phyloP scores from a whole-genome alignment of 2,113 vertebrate genomes.

The Gobio gobio region DNA sequence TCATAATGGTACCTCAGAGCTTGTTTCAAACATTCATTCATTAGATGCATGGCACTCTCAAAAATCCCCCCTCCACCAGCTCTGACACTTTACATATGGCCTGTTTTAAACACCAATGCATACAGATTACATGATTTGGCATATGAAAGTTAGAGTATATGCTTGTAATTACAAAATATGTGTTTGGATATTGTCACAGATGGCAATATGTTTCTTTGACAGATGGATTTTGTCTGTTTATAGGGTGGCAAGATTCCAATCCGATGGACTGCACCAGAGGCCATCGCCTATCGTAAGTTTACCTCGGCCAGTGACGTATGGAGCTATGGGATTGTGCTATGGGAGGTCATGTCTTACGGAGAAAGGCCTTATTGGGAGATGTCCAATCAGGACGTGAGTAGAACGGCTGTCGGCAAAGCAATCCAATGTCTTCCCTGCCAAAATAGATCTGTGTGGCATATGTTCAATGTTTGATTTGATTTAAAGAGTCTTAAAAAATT shows the following conservation, averaged over 20 bases:
- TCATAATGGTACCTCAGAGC: conserved; percentile 2
- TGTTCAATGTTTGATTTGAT: conserved; percentile 5
- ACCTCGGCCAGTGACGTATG: conserved; percentile 96
- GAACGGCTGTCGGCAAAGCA: conserved; percentile 50
- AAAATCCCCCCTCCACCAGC: not conserved
- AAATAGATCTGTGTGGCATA: conserved; percentile 62
- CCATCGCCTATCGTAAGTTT: conserved; percentile 97
- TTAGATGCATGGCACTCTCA: not conserved
- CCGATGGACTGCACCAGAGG: conserved; percentile 96
- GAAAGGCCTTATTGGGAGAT: conserved; percentile 99
- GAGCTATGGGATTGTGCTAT: conserved; percentile 97
- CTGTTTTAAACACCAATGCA: conserved; percentile 33
- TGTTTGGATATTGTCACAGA: conserved; percentile 1
- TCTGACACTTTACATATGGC: conserved; percentile 34
- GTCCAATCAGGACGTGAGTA: conserved; percentile 99
- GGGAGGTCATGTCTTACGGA: conserved; percentile 98
- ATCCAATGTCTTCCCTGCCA: conserved; percentile 63
- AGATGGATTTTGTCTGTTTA: conserved; percentile 38
- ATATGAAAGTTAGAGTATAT: not conserved
- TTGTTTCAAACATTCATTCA: conserved; percentile 16
- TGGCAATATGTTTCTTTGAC: not conserved
- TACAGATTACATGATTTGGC: conserved; percentile 17
- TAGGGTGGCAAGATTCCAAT: conserved; percentile 98
- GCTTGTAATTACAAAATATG: not conserved
- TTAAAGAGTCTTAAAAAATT: not conserved